Evolutionary conservation across 2,888 invertebrate genomes (phyloP), one percentile per base, ranked within the genome.

Genomic region (Hirudinaria manillensis): DNA sequence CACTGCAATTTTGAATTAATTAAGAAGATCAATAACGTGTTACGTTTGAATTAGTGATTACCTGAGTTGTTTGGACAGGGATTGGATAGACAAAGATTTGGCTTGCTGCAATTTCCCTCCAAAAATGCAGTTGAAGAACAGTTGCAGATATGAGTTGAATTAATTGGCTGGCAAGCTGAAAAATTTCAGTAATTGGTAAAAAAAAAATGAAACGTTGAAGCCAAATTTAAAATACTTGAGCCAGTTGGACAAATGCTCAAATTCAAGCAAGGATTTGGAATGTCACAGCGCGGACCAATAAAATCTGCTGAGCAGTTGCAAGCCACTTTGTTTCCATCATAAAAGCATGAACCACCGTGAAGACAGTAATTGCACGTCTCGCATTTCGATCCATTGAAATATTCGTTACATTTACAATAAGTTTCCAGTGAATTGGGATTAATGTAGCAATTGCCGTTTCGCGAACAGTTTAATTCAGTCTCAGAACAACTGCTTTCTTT

Each of bases 381-480:
- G 86, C 94, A 94, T 79, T 89, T 89, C 73, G 90, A 89, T 0
- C 95, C 83, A 0, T 80, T 80, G 75, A 78, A 82, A 29, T 70
- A 70, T 0, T 34, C 66, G 4, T 70, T 73, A 77, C 83, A 83
- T 7, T 61, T 90, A 82, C 93, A 93, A 77, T 92, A 70, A 21
- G 45, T 27, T 24, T n/a, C 16, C 36, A 70, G 27, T n/a, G 70
- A 70, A 24, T n/a, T 45, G 34, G 32, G n/a, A 34, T 70, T 70
- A 27, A 32, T 19, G 1, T 36, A 45, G 38, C 70, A 70, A n/a
- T 36, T 10, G 4, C 70, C 70, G 27, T 38, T 27, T n/a, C 7
- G 6, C 0, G 45, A 34, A 38, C 70, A 70, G 27, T 38, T 36
- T n/a, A 27, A 38, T 36, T 29, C 27, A 27, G 16, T 45, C 19